phyloP scores from a whole-genome alignment of 1,140 invertebrate species.

The Drosophila parabipectinata region DNA sequence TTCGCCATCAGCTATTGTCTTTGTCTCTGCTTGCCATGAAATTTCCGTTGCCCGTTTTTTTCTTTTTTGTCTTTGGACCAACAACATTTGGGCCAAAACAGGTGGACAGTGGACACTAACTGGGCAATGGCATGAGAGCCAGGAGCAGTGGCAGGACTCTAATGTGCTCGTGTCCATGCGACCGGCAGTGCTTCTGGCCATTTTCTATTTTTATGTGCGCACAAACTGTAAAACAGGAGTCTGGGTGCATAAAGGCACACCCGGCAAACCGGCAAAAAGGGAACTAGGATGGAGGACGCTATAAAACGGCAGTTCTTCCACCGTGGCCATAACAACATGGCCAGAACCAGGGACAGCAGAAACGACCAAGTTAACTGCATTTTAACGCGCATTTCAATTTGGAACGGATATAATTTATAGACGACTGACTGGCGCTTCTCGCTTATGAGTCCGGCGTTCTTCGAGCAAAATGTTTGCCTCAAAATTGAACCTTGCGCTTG shows the following conservation, averaged over 20 bases:
- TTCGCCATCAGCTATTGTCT: constrained; percentile 34
- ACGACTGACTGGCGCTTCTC: constrained; percentile 78
- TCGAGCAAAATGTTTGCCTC: constrained; percentile 59
- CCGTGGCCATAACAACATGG: constrained; percentile 76
- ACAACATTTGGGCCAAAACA: constrained; percentile 72
- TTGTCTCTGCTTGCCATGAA: constrained; percentile 35
- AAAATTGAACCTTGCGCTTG: constrained; percentile 75
- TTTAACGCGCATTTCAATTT: constrained; percentile 84
- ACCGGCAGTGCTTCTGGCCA: constrained; percentile 65
- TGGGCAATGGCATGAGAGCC: constrained; percentile 4
- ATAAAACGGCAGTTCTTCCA: constrained; percentile 70
- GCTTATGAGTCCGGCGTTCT: constrained; percentile 49
- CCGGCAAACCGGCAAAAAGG: neutral
- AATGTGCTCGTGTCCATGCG: constrained; percentile 65
- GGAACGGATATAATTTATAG: constrained; percentile 84
- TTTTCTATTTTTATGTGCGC: constrained; percentile 82
- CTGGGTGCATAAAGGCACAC: constrained; percentile 11
- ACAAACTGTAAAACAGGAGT: constrained; percentile 74
- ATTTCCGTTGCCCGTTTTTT: constrained; percentile 1
- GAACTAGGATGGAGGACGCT: constrained; percentile 60
- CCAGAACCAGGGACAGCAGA: constrained; percentile 52
- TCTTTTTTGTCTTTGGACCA: constrained; percentile 18
- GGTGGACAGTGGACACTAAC: constrained; percentile 21
- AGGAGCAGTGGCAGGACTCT: constrained; percentile 43
- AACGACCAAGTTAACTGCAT: constrained; percentile 83